These are phyloP conservation scores for Mormyrops attenuatus DNA, from an alignment of 2,797 vertebrate species.

Conservation along the genomic window DNA sequence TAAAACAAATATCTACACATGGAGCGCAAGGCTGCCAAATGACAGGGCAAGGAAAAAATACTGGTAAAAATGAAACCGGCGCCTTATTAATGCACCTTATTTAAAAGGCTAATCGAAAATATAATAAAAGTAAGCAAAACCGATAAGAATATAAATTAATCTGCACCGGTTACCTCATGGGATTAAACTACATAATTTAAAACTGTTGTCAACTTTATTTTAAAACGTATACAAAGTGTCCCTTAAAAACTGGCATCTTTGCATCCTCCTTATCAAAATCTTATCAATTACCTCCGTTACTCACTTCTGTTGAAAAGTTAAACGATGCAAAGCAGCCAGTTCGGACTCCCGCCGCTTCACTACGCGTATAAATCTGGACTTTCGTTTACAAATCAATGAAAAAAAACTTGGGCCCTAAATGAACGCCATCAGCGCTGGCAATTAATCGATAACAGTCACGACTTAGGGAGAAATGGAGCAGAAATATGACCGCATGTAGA, in stretches of 20 bases:
- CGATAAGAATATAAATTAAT: neutral
- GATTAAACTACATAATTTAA: neutral
- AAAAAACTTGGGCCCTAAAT: constrained; percentile 13
- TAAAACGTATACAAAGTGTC: neutral
- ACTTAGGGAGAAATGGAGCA: constrained; percentile 22
- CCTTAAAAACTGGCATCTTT: neutral
- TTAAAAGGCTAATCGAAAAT: neutral
- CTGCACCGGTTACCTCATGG: neutral
- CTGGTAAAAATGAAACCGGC: neutral
- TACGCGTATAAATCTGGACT: constrained; percentile 10
- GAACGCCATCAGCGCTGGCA: constrained; percentile 25
- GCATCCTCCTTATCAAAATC: neutral
- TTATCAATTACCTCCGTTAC: neutral
- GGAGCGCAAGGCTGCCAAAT: constrained; percentile 63
- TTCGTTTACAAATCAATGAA: constrained; percentile 2
- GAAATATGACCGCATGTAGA: constrained; percentile 54
- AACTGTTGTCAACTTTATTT: neutral
- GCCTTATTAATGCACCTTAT: neutral
- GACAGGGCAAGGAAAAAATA: constrained; percentile 23
- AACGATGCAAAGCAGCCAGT: neutral
- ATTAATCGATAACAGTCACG: constrained; percentile 47
- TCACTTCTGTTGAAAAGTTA: neutral
- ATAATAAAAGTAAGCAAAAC: neutral
- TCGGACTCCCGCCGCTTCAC: neutral
- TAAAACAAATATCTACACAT: constrained; percentile 80